Base-by-base conservation (phyloP, 2,888 invertebrate genomes). In the Sphaeridia pumilis region DNA sequence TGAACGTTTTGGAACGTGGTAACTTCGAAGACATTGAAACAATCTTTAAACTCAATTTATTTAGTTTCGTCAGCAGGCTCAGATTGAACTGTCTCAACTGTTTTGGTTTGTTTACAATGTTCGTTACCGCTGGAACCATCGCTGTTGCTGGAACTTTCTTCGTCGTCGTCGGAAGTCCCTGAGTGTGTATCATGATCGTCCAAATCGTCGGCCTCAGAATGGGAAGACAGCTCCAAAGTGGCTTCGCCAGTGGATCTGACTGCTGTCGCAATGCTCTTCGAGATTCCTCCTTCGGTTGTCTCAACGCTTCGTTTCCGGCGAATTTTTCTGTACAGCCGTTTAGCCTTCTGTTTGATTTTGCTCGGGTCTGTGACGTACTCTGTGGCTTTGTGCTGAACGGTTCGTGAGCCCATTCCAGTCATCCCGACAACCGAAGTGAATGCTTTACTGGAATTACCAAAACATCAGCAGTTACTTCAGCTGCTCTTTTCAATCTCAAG, bases 361-460 rank as follows among this genome's bases (percentile, higher is more conserved):
- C 46, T 36, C 2, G 59, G 56, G 12, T 54, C 24, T 21, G 35
- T 17, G 4, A 44, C 54, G 34, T 46, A 46, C 12, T 52, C 52
- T 24, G 48, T 45, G 4, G 52, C 55, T 45, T 49, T 55, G 0
- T 58, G 26, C 34, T 59, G 58, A 1, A 59, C 53, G 20, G 47
- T 38, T 12, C 62, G 28, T 10, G 60, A 52, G 10, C 46, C 47
- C 14, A 62, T 20, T 20, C 62, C 62, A 20, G 60, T 49, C 20
- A 31, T 42, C 20, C 62, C 62, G 26, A 62, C 53, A 26, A 58
- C 25, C 43, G 49, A 49, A 2, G 62, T 59, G 12, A 60, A 57
- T 14, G 46, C 58, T 46, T 59, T 54, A 41, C 59, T 61, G 34
- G 12, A 47, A 45, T 28, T 38, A 20, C 14, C 2, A 17, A 38